phyloP scores from a whole-genome alignment of 1,140 invertebrate species.

The Drosophila subpulchrella region DNA sequence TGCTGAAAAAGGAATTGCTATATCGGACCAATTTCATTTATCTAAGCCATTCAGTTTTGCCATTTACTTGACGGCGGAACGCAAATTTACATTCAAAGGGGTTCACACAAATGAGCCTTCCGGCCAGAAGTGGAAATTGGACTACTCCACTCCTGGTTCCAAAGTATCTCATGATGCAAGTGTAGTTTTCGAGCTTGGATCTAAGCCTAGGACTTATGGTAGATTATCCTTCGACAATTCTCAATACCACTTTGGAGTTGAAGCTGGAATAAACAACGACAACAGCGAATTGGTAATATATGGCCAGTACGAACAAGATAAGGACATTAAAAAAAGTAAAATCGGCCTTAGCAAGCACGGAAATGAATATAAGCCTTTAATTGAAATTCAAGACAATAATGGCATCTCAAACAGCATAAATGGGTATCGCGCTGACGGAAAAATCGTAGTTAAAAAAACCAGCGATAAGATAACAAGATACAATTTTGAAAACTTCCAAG shows the following conservation, averaged over 20 bases:
- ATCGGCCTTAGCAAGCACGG: constrained; percentile 87
- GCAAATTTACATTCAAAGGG: constrained; percentile 61
- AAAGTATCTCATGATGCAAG: constrained; percentile 86
- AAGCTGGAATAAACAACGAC: constrained; percentile 68
- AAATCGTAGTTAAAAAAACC: constrained; percentile 85
- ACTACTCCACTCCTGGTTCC: constrained; percentile 89
- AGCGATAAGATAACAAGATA: constrained; percentile 85
- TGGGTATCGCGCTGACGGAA: constrained; percentile 86
- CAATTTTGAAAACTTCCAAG: constrained; percentile 86
- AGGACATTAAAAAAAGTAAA: constrained; percentile 87
- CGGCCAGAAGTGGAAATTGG: constrained; percentile 85
- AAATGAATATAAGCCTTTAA: constrained; percentile 88
- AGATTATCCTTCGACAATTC: constrained; percentile 64
- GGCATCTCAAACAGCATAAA: constrained; percentile 84
- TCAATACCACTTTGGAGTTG: constrained; percentile 59
- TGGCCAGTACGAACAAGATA: constrained; percentile 86
- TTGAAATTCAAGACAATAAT: constrained; percentile 88
- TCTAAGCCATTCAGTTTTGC: constrained; percentile 50
- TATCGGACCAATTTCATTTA: constrained; percentile 44
- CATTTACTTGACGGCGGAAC: constrained; percentile 86
- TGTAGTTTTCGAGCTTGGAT: constrained; percentile 60
- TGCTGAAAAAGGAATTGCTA: constrained; percentile 11
- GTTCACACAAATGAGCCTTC: constrained; percentile 65
- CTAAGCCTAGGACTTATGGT: constrained; percentile 53
- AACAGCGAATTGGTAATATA: constrained; percentile 73